Conservation (phyloP, 2,113 vertebrate species). For the Malaclemys terrapin region DNA sequence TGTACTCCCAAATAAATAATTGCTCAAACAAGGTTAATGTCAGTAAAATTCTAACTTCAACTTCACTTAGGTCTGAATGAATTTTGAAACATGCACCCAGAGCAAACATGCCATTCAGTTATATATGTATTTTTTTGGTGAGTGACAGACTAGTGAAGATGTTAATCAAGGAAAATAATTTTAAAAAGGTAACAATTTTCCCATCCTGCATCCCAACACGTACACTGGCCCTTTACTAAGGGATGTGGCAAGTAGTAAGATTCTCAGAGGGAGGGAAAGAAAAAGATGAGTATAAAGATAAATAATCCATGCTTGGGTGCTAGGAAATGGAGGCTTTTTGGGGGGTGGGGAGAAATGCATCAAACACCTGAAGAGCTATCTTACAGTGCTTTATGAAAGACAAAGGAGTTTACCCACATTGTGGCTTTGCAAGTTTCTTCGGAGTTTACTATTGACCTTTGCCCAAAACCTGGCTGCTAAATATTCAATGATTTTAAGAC, state of each 20-base stretch:
- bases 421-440: not conserved
- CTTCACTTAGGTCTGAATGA: not conserved
- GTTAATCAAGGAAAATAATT: not conserved
- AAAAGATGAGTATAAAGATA: not conserved
- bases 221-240: not conserved
- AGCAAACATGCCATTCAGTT: not conserved
- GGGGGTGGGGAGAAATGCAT: no score
- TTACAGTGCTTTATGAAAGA: not conserved
- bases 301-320: not conserved
- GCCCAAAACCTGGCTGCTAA: not conserved
- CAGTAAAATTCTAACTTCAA: not conserved
- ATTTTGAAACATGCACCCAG: not conserved
- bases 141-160: not conserved
- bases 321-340: not conserved
- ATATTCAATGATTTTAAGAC: not conserved
- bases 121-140: not conserved
- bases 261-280: not conserved
- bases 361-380: not conserved
- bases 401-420: not conserved
- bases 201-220: not conserved
- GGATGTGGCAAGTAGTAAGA: not conserved
- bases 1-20: not conserved
- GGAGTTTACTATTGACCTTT: not conserved
- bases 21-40: not conserved
- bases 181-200: not conserved